These are phyloP conservation scores for Eurytoma adleriae DNA, from an alignment of 2,888 invertebrate genomes.

Conservation along the genomic window DNA sequence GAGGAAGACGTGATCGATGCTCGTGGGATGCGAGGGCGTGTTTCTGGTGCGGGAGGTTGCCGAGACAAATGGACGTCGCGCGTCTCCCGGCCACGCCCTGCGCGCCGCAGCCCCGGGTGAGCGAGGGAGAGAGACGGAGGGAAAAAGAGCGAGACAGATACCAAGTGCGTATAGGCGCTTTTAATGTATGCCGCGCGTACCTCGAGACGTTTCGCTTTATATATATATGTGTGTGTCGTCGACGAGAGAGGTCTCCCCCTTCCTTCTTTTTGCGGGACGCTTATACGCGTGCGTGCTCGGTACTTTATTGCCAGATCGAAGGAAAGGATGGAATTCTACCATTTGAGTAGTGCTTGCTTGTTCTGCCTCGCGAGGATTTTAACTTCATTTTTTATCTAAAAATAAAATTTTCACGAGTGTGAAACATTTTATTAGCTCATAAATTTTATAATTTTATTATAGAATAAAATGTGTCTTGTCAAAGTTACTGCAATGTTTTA, in stretches of 20 bases:
- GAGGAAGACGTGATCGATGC: constrained; percentile 74
- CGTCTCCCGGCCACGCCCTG: constrained; percentile 75
- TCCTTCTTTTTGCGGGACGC: not conserved
- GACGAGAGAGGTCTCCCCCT: not conserved
- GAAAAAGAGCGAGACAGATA: constrained; percentile 23
- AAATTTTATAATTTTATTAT: not conserved
- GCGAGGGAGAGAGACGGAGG: constrained; percentile 52
- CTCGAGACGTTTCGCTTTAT: constrained; percentile 7
- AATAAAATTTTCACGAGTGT: not conserved
- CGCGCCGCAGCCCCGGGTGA: constrained; percentile 61
- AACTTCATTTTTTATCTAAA: not conserved
- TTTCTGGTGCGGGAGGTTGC: constrained; percentile 76
- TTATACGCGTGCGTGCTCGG: not conserved
- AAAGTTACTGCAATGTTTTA: too few relatives aligned
- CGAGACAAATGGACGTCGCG: constrained; percentile 77
- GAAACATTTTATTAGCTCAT: not conserved
- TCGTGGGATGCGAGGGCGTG: constrained; percentile 75
- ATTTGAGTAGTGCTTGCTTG: constrained; percentile 1
- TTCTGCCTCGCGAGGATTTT: not conserved
- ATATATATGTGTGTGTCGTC: constrained; percentile 4
- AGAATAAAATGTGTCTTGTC: too few relatives aligned
- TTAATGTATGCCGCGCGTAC: constrained; percentile 56
- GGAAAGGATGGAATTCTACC: constrained; percentile 2
- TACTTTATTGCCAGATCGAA: constrained; percentile 45
- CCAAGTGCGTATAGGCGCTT: constrained; percentile 50